Percentiles rank a stretch among this genome's conserved stretches.
phyloP scores from a whole-genome alignment of 1,140 invertebrate species.

The Wasmannia auropunctata region DNA sequence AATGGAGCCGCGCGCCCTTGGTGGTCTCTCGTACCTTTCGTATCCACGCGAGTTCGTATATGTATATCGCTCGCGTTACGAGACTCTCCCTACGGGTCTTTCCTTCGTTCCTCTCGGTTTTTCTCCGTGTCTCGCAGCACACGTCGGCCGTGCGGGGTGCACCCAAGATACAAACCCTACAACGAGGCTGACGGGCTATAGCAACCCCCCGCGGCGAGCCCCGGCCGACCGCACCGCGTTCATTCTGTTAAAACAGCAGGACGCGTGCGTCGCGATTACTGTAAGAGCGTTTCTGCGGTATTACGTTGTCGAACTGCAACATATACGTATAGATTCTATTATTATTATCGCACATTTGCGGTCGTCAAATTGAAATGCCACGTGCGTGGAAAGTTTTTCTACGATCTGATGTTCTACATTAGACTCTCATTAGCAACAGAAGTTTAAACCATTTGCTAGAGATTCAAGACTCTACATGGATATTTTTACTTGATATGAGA shows the following conservation, averaged over 20 bases:
- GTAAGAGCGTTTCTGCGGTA: constrained; percentile 27
- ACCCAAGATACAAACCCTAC: constrained; percentile 24
- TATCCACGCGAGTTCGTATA: constrained; percentile 29
- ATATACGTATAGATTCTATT: not conserved
- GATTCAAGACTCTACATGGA: not conserved
- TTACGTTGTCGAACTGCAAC: not conserved
- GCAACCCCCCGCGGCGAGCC: constrained; percentile 26
- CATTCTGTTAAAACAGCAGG: constrained; percentile 59
- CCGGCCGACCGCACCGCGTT: constrained; percentile 35
- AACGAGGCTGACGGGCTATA: constrained; percentile 26
- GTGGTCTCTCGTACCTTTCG: constrained; percentile 47
- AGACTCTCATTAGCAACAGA: not conserved
- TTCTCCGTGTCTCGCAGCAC: not conserved
- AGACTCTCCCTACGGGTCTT: constrained; percentile 22
- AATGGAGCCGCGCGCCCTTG: constrained; percentile 50
- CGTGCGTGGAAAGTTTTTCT: not conserved
- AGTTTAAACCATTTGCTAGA: not conserved
- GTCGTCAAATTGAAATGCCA: not conserved
- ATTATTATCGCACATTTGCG: not conserved
- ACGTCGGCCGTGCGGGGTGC: constrained; percentile 12
- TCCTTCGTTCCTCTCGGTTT: constrained; percentile 24
- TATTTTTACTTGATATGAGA: not conserved
- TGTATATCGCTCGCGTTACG: constrained; percentile 43
- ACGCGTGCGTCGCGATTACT: constrained; percentile 43
- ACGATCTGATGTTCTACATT: not conserved